Percentiles rank a stretch among this genome's conserved stretches.
Conservation (phyloP, 2,888 invertebrate species). For the Athalia circularis region DNA sequence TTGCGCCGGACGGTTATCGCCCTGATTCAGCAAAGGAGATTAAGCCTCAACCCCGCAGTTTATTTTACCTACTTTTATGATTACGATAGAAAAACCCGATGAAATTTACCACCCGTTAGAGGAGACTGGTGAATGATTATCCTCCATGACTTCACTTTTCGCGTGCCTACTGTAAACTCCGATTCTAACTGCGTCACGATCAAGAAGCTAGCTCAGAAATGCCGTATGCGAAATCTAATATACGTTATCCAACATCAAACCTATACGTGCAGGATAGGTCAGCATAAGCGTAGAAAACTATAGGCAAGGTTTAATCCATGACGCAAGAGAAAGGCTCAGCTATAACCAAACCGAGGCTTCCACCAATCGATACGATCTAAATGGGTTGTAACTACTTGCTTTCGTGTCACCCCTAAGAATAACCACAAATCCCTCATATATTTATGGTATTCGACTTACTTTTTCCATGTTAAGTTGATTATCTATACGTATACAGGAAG, state of each 20-base stretch:
- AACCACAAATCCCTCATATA: constrained; percentile 27
- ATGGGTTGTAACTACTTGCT: constrained; percentile 40
- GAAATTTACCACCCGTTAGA: constrained; percentile 14
- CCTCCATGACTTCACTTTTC: constrained; percentile 39
- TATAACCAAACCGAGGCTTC: constrained; percentile 16
- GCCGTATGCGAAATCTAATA: background rate
- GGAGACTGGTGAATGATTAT: constrained; percentile 11
- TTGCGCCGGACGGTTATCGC: constrained; percentile 15
- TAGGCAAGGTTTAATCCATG: constrained; percentile 31
- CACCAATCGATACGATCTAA: constrained; percentile 40
- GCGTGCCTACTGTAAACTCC: constrained; percentile 15
- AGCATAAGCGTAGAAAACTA: background rate
- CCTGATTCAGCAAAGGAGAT: background rate
- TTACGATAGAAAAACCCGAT: background rate
- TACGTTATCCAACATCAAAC: constrained; percentile 40
- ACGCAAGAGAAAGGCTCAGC: constrained; percentile 36
- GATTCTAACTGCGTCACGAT: constrained; percentile 34
- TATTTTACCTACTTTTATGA: background rate
- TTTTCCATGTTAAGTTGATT: background rate
- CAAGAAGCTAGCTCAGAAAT: constrained; percentile 5
- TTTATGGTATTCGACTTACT: background rate
- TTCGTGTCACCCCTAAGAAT: constrained; percentile 44
- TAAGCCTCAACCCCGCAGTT: background rate
- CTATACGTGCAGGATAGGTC: constrained; percentile 11
- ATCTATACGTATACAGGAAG: background rate